Base-by-base conservation (phyloP, 2,797 vertebrate species). In the Enteromius trimaculatus region DNA sequence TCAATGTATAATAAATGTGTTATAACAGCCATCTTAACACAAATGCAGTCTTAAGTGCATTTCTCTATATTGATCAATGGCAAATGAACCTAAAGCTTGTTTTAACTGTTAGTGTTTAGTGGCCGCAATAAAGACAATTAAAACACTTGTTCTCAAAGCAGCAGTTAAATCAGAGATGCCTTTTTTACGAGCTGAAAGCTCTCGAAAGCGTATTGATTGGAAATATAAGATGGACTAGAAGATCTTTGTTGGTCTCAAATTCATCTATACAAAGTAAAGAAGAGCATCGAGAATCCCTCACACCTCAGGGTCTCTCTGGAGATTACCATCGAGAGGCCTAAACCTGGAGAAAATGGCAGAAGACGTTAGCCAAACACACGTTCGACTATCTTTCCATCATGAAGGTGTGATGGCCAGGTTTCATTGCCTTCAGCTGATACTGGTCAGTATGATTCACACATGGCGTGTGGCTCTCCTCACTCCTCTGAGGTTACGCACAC, bases 171-270 rank as follows among this genome's bases (percentile, higher is more conserved):
- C 80, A 34, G 79, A 53, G 65, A 37, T 77, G 75, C 37, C 17
- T 29, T 77, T 19, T 91, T 90, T 89, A 83, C 42, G 75, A 86
- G 80, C 6, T 87, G 78, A 89, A 89, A 87, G 90, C 82, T 37
- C 79, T 62, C 29, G 66, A 87, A 5, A 44, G 81, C 85, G 83
- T 91, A 95, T 95, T 90, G 94, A 95, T 84, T 80, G 76, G 31
- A 37, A 69, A 65, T 39, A 70, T 47, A 29, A 42, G 39, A 31
- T 39, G 58, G 51, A 17, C 37, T 83, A 55, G 78, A 68, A 77
- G 82, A 78, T 80, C 77, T 74, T 69, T 87, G 85, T 85, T 77
- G 53, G 64, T 39, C 26, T 68, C 64, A 53, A 77, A 84, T 44
- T 77, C 34, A 76, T 83, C 87, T 78, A 81, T 82, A 83, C 80